These are phyloP conservation scores for Nemapogon koenigi DNA, from an alignment of 2,888 invertebrate genomes.

Conservation along the genomic window DNA sequence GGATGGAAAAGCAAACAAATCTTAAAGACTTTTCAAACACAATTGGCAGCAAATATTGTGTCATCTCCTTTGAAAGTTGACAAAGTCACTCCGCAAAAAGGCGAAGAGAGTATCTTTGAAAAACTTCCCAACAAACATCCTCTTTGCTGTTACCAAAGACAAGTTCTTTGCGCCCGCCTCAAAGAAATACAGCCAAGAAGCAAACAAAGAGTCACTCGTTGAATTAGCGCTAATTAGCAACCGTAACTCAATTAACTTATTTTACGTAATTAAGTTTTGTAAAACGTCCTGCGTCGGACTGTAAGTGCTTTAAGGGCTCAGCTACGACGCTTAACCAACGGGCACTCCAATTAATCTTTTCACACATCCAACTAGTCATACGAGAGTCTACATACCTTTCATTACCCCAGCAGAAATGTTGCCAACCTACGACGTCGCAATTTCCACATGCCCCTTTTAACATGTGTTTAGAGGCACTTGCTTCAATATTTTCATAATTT, in stretches of 20 bases:
- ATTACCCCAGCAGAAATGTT: constrained; percentile 46
- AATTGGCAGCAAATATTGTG: too few relatives aligned
- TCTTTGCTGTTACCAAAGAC: constrained; percentile 53
- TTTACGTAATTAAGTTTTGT: constrained; percentile 63
- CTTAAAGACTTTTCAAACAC: too few relatives aligned
- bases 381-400: constrained; percentile 32
- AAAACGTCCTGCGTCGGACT: too few relatives aligned
- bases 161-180: constrained; percentile 54
- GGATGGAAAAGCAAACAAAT: too few relatives aligned
- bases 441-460: constrained; percentile 56
- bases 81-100: too few relatives aligned
- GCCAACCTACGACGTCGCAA: constrained; percentile 54
- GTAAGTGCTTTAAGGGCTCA: constrained; percentile 38
- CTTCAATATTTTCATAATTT: constrained; percentile 22
- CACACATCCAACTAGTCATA: constrained; percentile 59
- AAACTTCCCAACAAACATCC: constrained; percentile 38
- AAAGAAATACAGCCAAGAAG: constrained; percentile 30
- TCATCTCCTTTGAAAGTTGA: too few relatives aligned
- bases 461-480: constrained; percentile 19
- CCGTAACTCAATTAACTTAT: constrained; percentile 62
- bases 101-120: constrained; percentile 6
- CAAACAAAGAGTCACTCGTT: constrained; percentile 57
- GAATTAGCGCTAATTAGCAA: constrained; percentile 63
- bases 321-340: constrained; percentile 28
- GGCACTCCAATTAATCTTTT: constrained; percentile 64